Percentiles rank a stretch among this genome's conserved stretches.
Conservation (phyloP, 2,113 vertebrate genomes). For the Apaloderma vittatum region DNA sequence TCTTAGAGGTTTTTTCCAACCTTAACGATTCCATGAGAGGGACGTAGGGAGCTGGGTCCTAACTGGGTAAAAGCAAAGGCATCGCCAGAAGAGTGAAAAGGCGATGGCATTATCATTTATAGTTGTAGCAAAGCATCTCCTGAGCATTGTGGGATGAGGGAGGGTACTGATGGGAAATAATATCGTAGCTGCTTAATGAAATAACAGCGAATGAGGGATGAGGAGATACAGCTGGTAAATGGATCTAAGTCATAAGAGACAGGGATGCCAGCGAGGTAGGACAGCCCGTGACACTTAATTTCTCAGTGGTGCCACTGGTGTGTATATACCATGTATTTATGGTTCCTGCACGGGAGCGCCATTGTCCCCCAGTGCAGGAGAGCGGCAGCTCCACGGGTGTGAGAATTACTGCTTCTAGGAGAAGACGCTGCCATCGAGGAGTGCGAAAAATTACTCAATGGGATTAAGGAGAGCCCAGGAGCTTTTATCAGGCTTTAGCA, state of each 20-base stretch:
- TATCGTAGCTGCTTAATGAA: not conserved
- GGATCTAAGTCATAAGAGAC: not conserved
- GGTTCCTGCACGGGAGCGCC: not conserved
- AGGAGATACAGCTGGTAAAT: not conserved
- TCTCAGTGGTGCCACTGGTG: not conserved
- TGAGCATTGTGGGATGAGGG: rapidly evolving
- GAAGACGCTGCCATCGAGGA: not conserved
- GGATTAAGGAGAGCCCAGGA: conserved; percentile 3
- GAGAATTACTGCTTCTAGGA: conserved; percentile 29
- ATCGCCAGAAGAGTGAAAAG: not conserved
- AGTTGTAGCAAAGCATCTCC: not conserved
- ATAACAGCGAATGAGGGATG: not conserved
- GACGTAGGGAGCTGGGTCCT: not conserved
- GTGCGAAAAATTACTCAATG: not conserved
- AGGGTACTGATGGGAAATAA: not conserved
- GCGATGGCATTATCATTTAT: not conserved
- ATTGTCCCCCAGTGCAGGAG: not conserved
- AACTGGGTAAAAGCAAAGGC: not conserved
- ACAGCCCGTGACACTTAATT: not conserved
- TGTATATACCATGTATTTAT: not conserved
- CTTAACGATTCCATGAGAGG: too few relatives aligned
- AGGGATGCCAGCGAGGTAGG: not conserved
- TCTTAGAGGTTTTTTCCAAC: too few relatives aligned
- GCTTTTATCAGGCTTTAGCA: not conserved
- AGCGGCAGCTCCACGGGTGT: not conserved